Evolutionary conservation across 2,888 invertebrate genomes (phyloP), one percentile per base, ranked within the genome.

Genomic region (Drosophila austrosaltans): DNA sequence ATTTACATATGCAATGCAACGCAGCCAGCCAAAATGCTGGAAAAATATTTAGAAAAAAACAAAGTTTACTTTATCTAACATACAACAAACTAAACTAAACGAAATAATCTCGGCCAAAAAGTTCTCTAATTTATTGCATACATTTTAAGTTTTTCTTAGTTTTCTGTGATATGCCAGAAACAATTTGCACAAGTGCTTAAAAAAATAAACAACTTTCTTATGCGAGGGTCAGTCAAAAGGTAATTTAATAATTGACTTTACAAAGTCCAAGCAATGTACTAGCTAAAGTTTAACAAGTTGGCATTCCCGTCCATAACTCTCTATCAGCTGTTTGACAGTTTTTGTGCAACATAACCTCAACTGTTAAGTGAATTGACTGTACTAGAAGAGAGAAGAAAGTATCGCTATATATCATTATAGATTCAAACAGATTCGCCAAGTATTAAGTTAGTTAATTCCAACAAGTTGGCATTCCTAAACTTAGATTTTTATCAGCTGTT

Each of bases 1-100:
- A 36, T 39, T 30, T 39, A 39, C 54, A 57, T 36, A 39, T 39
- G 56, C 32, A 32, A 20, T 30, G 32, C 32, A 32, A 20, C 16
- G 32, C 32, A 22, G 56, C 20, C 53, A 53, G 22, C 16, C 20
- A 56, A 56, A 56, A 56, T 54, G 54, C 28, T 30, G 54, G 30
- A 54, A 54, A 36, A 57, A 25, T 16, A 16, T 22, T 12, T 12
- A 25, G 48, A 48, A 56, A 56, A 56, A 48, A 56, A 56, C 16
- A 16, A 56, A 56, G 20, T 56, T 32, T 56, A 56, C 30, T 56
- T 56, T 32, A 56, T 56, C 56, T 56, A 32, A 56, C 8, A 30
- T 16, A 32, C 30, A 56, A 32, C 28, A 32, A 56, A 32, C 32
- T 56, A 56, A 56, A 30, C 28, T 56, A 56, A 56, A 30, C 28